Percentiles rank a stretch among this genome's conserved stretches.
Evolutionary conservation across 1,140 invertebrate genomes (phyloP).

Genomic region (Vanessa tameamea): DNA sequence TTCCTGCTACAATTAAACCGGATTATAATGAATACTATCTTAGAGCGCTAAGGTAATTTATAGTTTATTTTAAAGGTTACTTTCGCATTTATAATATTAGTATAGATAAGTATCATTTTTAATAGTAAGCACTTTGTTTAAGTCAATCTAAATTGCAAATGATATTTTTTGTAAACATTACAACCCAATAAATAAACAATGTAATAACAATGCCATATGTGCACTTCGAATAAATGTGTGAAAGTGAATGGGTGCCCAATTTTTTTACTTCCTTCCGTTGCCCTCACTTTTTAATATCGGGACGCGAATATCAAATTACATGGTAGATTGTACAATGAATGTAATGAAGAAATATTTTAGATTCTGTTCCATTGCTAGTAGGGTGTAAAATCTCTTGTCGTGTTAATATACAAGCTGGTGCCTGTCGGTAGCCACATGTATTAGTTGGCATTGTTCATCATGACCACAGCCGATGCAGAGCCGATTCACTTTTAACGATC

Average conservation of each 20-base stretch:
- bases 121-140: no score
- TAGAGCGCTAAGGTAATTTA: background rate
- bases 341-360: slow-evolving; percentile 18
- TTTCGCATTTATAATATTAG: no score
- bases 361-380: slow-evolving; percentile 16
- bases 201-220: slow-evolving; percentile 61
- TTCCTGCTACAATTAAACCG: no score
- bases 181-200: slow-evolving; percentile 32
- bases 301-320: slow-evolving; percentile 75
- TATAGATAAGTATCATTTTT: no score
- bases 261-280: slow-evolving; percentile 78
- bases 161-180: background rate
- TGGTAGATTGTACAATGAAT: slow-evolving; percentile 35
- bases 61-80: background rate
- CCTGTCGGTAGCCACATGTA: slow-evolving; percentile 77
- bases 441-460: slow-evolving; percentile 61
- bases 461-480: slow-evolving; percentile 57
- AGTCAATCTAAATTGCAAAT: background rate
- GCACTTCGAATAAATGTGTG: slow-evolving; percentile 58
- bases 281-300: slow-evolving; percentile 73
- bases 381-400: slow-evolving; percentile 27
- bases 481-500: slow-evolving; percentile 61
- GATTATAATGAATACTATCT: no score
- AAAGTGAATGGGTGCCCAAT: slow-evolving; percentile 71
- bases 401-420: slow-evolving; percentile 28